phyloP scores from a whole-genome alignment of 1,140 invertebrate genomes.

The Oreohelix idahoensis region DNA sequence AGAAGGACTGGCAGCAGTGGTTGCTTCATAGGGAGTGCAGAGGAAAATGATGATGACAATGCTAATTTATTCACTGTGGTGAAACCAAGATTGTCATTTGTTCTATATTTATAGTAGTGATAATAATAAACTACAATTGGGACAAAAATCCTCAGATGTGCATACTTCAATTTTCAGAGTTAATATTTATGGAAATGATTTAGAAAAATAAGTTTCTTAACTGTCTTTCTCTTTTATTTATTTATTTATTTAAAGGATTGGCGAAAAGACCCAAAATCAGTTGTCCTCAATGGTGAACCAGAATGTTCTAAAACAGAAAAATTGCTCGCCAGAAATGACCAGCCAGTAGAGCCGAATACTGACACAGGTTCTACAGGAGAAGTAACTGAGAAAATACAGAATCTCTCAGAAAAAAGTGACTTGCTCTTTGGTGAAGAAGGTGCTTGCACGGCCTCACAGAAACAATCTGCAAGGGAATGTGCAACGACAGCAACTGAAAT shows the following conservation, averaged over 20 bases:
- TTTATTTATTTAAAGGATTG: constrained; percentile 78
- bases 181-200: too few species aligned
- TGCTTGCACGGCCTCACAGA: constrained; percentile 42
- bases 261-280: constrained; percentile 77
- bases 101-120: background rate
- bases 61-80: background rate
- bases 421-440: constrained; percentile 42
- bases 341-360: background rate
- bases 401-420: constrained; percentile 10
- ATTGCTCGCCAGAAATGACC: constrained; percentile 10
- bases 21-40: too few species aligned
- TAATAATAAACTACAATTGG: too few species aligned
- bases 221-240: background rate
- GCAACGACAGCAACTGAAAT: constrained; percentile 56
- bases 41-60: too few species aligned
- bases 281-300: constrained; percentile 35
- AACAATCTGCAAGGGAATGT: constrained; percentile 67
- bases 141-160: too few species aligned
- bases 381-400: background rate
- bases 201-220: too few species aligned
- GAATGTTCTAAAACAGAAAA: constrained; percentile 8
- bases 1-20: too few species aligned
- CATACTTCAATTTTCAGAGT: too few species aligned
- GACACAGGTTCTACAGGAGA: background rate
- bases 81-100: background rate